phyloP scores from a whole-genome alignment of 2,888 invertebrate species.

The Sycophila texana region DNA sequence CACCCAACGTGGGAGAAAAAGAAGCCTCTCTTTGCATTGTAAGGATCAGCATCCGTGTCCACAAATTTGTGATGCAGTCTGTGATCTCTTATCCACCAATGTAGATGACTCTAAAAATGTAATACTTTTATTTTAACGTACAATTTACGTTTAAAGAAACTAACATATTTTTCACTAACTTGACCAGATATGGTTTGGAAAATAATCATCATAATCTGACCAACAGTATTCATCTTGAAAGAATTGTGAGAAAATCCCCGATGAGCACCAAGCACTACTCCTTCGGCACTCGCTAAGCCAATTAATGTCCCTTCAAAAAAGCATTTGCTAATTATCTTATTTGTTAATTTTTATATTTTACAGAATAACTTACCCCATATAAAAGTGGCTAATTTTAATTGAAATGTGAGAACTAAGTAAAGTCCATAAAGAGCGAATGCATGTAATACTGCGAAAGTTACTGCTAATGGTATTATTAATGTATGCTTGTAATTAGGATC shows the following conservation, averaged over 20 bases:
- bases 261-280: slow-evolving; percentile 57
- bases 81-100: slow-evolving; percentile 85
- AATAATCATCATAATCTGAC: slow-evolving; percentile 52
- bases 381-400: not conserved
- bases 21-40: slow-evolving; percentile 88
- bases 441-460: slow-evolving; percentile 2
- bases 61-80: slow-evolving; percentile 88
- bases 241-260: slow-evolving; percentile 58
- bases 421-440: slow-evolving; percentile 17
- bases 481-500: slow-evolving; percentile 32
- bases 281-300: not conserved
- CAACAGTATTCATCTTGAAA: slow-evolving; percentile 53
- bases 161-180: slow-evolving; percentile 37
- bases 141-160: too few relatives aligned
- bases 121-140: not conserved
- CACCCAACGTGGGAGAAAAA: slow-evolving; percentile 93
- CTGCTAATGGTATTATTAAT: not conserved
- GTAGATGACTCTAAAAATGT: slow-evolving; percentile 9
- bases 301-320: not conserved
- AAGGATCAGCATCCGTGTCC: slow-evolving; percentile 86
- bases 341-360: not conserved
- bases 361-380: slow-evolving; percentile 25
- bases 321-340: not conserved
- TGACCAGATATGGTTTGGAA: slow-evolving; percentile 60
- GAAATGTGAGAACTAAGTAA: slow-evolving; percentile 16